phyloP scores from a whole-genome alignment of 1,140 invertebrate species.

The Papilio glaucus region DNA sequence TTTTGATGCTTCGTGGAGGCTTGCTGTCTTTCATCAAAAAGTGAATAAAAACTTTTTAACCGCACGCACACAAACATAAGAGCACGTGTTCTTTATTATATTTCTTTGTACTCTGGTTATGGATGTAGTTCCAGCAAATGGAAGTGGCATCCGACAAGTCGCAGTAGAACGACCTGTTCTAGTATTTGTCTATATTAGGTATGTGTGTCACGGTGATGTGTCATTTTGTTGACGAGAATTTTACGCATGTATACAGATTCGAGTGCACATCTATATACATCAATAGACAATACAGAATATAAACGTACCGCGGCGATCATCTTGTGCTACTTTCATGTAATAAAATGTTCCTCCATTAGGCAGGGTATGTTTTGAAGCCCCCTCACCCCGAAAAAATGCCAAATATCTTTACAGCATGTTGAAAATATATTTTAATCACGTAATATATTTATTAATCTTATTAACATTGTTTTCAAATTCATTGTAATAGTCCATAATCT shows the following conservation, averaged over 20 bases:
- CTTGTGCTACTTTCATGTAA: too few species aligned
- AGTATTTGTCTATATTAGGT: slow-evolving; percentile 26
- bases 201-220: slow-evolving; percentile 28
- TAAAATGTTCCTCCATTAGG: too few species aligned
- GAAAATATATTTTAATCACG: too few species aligned
- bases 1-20: background rate
- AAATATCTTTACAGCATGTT: too few species aligned
- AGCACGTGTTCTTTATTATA: slow-evolving; percentile 23
- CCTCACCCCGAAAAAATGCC: too few species aligned
- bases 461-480: background rate
- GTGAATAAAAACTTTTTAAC: background rate
- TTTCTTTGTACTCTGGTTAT: slow-evolving; percentile 7
- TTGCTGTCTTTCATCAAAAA: background rate
- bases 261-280: background rate
- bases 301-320: background rate
- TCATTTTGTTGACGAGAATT: background rate
- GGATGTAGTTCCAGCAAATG: slow-evolving; percentile 21
- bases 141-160: slow-evolving; percentile 22
- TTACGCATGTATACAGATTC: background rate
- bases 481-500: background rate
- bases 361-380: background rate
- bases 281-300: background rate
- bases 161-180: background rate
- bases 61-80: background rate
- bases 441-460: too few species aligned